Evolutionary conservation across 2,797 vertebrate genomes (phyloP).

Genomic region (Denticeps clupeoides): DNA sequence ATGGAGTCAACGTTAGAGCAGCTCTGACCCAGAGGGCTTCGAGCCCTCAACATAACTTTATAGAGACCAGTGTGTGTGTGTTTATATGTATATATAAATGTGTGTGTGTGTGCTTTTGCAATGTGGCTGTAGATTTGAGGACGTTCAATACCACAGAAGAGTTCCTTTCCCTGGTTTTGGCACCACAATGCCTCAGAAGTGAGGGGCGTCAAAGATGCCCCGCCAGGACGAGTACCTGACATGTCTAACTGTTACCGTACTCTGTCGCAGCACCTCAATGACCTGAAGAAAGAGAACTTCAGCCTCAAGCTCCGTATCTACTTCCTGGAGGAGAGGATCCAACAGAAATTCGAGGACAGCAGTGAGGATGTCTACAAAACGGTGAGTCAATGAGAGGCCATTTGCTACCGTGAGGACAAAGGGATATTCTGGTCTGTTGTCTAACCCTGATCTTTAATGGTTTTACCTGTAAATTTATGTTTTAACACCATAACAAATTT

Average conservation of each 20-base stretch:
- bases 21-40: slow-evolving; percentile 47
- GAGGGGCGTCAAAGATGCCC: slow-evolving; percentile 47
- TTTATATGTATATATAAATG: slow-evolving; percentile 26
- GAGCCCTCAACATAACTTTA: slow-evolving; percentile 39
- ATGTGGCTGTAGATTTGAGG: slow-evolving; percentile 16
- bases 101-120: slow-evolving; percentile 21
- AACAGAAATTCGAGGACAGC: slow-evolving; percentile 88
- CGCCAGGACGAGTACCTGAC: slow-evolving; percentile 55
- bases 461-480: too few relatives aligned
- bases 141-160: not conserved
- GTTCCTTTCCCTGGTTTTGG: slow-evolving; percentile 5
- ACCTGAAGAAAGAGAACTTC: slow-evolving; percentile 99
- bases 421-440: too few relatives aligned
- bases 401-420: too few relatives aligned
- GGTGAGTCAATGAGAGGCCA: slow-evolving; percentile 74
- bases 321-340: slow-evolving; percentile 94
- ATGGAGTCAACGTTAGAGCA: slow-evolving; percentile 49
- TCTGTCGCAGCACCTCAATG: slow-evolving; percentile 95
- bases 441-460: too few relatives aligned
- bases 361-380: slow-evolving; percentile 81
- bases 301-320: slow-evolving; percentile 98
- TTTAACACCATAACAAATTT: too few relatives aligned
- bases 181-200: slow-evolving; percentile 41
- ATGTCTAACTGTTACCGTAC: slow-evolving; percentile 98
- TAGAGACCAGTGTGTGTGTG: slow-evolving; percentile 25